Evolutionary conservation across 2,113 vertebrate genomes (phyloP).

Genomic region (Catagonus wagneri): DNA sequence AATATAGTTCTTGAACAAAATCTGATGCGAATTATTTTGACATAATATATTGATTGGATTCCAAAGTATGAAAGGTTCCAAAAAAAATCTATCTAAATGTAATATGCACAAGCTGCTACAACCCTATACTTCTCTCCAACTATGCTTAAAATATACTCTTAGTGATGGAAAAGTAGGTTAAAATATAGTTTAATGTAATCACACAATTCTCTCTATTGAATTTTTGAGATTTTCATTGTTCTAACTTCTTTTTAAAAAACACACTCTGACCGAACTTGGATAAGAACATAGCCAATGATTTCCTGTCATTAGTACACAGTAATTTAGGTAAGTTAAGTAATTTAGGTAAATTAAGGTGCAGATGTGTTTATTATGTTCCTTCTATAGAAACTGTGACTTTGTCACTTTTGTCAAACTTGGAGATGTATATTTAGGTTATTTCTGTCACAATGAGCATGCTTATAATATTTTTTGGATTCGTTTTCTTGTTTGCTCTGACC

Average conservation of each 20-base stretch:
- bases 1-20: background rate
- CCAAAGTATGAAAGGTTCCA: background rate
- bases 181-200: background rate
- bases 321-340: background rate
- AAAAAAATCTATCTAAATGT: slow-evolving; percentile 8
- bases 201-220: background rate
- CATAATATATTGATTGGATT: background rate
- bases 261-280: background rate
- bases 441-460: background rate
- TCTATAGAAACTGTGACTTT: background rate
- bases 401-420: background rate
- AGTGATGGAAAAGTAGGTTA: background rate
- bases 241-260: background rate
- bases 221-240: background rate
- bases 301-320: background rate
- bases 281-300: background rate
- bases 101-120: background rate
- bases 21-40: background rate
- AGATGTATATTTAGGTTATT: background rate
- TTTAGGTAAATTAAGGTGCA: background rate
- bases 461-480: background rate
- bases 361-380: background rate
- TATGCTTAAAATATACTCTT: background rate
- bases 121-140: background rate
- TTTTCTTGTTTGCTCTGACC: background rate